phyloP scores from a whole-genome alignment of 2,797 vertebrate species.

The Gymnoscopelus microlampas region DNA sequence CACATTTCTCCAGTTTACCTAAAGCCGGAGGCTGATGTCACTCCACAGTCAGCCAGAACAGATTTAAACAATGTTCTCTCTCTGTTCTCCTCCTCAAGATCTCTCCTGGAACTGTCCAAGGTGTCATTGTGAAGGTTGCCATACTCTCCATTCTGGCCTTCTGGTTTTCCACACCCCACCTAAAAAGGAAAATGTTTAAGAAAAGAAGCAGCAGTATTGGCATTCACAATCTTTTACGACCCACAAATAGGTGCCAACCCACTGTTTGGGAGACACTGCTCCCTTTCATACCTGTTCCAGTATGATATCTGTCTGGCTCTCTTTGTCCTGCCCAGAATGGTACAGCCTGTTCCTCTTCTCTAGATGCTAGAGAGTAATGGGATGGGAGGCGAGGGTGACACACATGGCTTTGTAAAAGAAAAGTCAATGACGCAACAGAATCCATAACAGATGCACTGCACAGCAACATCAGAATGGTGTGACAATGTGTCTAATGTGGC shows the following conservation, averaged over 20 bases:
- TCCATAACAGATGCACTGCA: slow-evolving; percentile 78
- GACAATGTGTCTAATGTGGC: slow-evolving; percentile 80
- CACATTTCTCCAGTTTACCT: slow-evolving; percentile 75
- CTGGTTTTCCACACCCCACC: slow-evolving; percentile 40
- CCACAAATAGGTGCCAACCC: too few relatives aligned
- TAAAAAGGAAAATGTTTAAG: slow-evolving; percentile 28
- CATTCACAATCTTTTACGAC: not conserved
- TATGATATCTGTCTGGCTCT: slow-evolving; percentile 50
- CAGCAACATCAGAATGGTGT: slow-evolving; percentile 82
- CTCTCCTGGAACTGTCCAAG: slow-evolving; percentile 28
- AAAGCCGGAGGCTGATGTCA: slow-evolving; percentile 74
- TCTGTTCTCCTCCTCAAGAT: slow-evolving; percentile 32
- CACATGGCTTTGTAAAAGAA: slow-evolving; percentile 83
- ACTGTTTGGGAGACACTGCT: too few relatives aligned
- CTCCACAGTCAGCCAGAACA: slow-evolving; percentile 78
- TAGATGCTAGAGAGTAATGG: slow-evolving; percentile 85
- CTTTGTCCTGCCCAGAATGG: slow-evolving; percentile 46
- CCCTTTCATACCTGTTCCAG: slow-evolving; percentile 67
- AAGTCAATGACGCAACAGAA: slow-evolving; percentile 84
- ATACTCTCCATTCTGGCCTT: slow-evolving; percentile 51
- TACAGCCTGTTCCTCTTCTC: slow-evolving; percentile 47
- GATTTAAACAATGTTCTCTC: slow-evolving; percentile 71
- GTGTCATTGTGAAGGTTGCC: slow-evolving; percentile 34
- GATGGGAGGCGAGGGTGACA: slow-evolving; percentile 85
- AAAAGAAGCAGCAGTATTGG: not conserved